Base-by-base conservation (phyloP, 2,888 invertebrate species). In the Elysia crispata region DNA sequence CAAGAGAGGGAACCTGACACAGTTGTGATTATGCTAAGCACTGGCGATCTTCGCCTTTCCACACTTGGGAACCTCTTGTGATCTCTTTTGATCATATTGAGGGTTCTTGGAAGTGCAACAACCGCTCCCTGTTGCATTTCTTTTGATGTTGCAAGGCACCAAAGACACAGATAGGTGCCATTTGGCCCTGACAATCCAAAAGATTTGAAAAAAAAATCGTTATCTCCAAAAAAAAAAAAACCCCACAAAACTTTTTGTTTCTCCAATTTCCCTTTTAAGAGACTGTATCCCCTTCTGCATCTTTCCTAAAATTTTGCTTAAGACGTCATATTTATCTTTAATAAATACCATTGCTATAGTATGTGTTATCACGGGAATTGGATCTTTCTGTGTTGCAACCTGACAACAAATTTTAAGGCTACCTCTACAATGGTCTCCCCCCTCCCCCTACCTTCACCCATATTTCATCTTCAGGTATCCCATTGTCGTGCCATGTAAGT, bases 151-250 rank as follows among this genome's bases (percentile, higher is more conserved):
- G 49, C 25, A n/a, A 54, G 30, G 50, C 73, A 73, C 73, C 73
- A 73, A 18, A 73, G 54, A 25, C 73, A 73, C 8, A 54, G 73
- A 28, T 73, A 73, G 50, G 73, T 25, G 13, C 54, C 73, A n/a
- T 50, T 25, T 49, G 50, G 13, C 20, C 73, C 73, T 23, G 73
- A 73, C 50, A 73, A 31, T 25, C 73, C 73, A 54, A 50, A 73
- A 6, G 25, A n/a, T 73, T 73, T 73, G 13, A 1, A 30, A 25
- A 73, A 25, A 50, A 73, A 73, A 25, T 13, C 73, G 25, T 50
- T 50, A 28, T 73, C 73, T 20, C 73, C 73, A 28, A 73, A 73
- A 1, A 73, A 41, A 23, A 73, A 73, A 5, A 73, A 20, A 20
- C n/a, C n/a, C n/a, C n/a, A n/a, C 18, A 20, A 49, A 72, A 11